Percentiles rank a stretch among this genome's conserved stretches.
Evolutionary conservation across 2,888 invertebrate genomes (phyloP).

Genomic region (Dryobotodes eremita): DNA sequence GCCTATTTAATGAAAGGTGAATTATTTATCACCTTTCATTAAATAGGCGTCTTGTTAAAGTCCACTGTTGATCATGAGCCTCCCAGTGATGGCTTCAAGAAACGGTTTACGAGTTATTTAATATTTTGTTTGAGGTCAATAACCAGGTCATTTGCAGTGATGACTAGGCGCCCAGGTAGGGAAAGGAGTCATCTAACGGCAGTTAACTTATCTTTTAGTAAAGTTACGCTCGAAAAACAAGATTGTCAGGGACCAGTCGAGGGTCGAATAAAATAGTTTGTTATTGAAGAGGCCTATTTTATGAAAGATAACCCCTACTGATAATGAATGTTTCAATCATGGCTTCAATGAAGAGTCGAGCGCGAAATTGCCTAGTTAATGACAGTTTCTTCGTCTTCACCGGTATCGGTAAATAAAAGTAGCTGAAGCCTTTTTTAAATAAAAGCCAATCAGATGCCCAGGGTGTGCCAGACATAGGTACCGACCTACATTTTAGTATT

Average conservation of each 20-base stretch:
- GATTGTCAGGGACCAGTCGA: no score
- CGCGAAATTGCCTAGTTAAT: not conserved
- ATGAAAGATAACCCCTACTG: no score
- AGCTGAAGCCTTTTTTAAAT: not conserved
- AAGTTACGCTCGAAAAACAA: no score
- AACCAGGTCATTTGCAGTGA: not conserved
- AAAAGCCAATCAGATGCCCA: not conserved
- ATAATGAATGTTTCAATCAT: not conserved
- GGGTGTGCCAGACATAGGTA: not conserved
- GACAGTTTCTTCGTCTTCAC: not conserved
- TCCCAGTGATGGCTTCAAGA: not conserved
- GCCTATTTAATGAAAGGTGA: not conserved
- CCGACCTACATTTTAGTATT: not conserved
- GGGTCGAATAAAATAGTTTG: no score
- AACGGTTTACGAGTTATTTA: not conserved
- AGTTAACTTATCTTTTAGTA: slow-evolving; percentile 3
- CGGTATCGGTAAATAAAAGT: not conserved
- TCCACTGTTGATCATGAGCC: not conserved
- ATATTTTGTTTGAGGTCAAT: slow-evolving; percentile 20
- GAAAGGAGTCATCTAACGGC: not conserved
- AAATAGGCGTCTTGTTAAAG: no score
- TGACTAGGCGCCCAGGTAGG: slow-evolving; percentile 10
- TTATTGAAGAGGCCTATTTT: not conserved
- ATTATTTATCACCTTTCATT: no score
- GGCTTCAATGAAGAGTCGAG: not conserved